These are phyloP conservation scores for Tetranychus cinnabarinus DNA, from an alignment of 1,140 invertebrate genomes.

Conservation along the genomic window DNA sequence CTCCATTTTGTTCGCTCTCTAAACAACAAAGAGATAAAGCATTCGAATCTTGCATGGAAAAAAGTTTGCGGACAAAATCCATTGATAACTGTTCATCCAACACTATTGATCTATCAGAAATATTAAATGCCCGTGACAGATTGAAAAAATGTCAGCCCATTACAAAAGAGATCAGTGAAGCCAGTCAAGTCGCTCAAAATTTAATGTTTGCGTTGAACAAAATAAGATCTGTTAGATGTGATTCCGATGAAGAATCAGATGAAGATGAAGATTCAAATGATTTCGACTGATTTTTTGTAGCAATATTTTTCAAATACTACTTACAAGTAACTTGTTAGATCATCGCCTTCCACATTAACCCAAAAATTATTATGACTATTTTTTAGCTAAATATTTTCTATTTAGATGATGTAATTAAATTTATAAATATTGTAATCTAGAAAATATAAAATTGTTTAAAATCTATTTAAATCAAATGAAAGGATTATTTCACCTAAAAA, in stretches of 20 bases:
- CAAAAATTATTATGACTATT: too few species aligned
- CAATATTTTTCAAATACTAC: too few species aligned
- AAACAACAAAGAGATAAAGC: not conserved
- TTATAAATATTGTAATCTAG: too few species aligned
- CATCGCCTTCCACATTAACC: too few species aligned
- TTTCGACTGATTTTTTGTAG: too few species aligned
- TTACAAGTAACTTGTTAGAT: too few species aligned
- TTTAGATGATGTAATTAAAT: too few species aligned
- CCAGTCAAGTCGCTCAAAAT: not conserved
- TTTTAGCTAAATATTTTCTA: too few species aligned
- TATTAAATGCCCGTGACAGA: conserved; percentile 5
- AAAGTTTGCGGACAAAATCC: not conserved
- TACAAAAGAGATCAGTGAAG: not conserved
- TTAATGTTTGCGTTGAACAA: not conserved
- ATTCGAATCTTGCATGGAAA: not conserved
- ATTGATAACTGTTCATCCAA: not conserved
- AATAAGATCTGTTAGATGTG: not conserved
- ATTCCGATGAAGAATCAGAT: not conserved
- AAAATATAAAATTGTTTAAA: too few species aligned
- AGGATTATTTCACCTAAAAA: too few species aligned
- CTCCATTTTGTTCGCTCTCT: not conserved
- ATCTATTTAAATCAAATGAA: too few species aligned
- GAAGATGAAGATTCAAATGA: too few species aligned
- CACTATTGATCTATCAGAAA: conserved; percentile 8
- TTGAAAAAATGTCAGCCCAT: not conserved